Percentiles rank a stretch among this genome's conserved stretches.
These are phyloP conservation scores for Echinops telfairi DNA, from an alignment of 2,113 vertebrate genomes.

Conservation along the genomic window DNA sequence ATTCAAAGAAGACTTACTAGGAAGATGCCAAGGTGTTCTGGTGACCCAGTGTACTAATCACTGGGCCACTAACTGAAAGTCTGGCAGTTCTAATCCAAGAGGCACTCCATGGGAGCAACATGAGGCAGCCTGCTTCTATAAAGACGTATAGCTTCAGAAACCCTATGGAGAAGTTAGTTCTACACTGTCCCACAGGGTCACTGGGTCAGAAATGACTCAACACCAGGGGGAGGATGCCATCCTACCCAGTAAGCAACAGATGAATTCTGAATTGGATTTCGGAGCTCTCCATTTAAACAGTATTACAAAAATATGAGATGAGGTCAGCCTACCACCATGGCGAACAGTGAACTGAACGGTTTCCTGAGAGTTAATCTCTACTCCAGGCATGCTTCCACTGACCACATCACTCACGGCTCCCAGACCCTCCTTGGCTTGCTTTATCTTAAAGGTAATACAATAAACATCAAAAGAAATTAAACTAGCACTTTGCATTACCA, in stretches of 20 bases:
- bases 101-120: too few species aligned
- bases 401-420: background rate
- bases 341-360: background rate
- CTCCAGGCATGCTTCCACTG: background rate
- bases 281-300: background rate
- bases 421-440: background rate
- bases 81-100: too few species aligned
- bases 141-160: too few species aligned
- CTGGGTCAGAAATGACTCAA: too few species aligned
- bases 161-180: too few species aligned
- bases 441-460: background rate
- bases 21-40: background rate
- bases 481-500: background rate
- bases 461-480: background rate
- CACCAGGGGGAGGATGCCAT: background rate
- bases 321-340: background rate
- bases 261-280: background rate
- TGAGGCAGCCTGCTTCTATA: too few species aligned
- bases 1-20: background rate
- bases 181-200: too few species aligned
- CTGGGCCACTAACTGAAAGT: too few species aligned
- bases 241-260: background rate
- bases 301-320: background rate
- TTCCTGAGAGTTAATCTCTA: background rate
- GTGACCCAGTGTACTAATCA: too few species aligned